Evolutionary conservation across 2,797 vertebrate species (phyloP), one percentile per base, ranked within the genome.

Genomic region (Diplodus puntazzo): DNA sequence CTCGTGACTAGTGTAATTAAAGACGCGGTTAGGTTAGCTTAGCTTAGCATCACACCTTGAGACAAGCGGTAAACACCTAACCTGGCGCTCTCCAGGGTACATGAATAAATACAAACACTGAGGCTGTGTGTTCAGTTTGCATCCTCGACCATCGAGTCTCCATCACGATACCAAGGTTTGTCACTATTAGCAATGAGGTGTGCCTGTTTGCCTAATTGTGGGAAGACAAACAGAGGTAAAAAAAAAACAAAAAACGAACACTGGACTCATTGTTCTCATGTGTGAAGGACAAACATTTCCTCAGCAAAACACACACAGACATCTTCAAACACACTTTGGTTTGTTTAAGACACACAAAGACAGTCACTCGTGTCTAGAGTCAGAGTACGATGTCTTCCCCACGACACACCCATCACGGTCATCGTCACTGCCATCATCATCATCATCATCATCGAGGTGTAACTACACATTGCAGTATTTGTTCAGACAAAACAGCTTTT

Each of bases 231-330:
- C 64, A 72, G 48, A 59, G 43, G 43, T 14, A 5, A 23, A 59
- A 46, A 11, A 64, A 7, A 66, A 11, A 20, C 34, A 25, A 27
- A 27, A 27, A 27, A 27, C 27, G 12, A 34, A 9, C 34, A n/a
- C 20, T 3, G 1, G 27, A 11, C 42, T 23, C 69, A 55, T 61
- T 13, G 23, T 18, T 39, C 48, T 54, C 52, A 70, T 39, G 18
- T 70, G 30, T 34, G 63, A 11, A 77, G 55, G 27, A 63, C 60
- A 75, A 60, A 80, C 55, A 59, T 52, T 59, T 61, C 14, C 72
- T 73, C 3, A 11, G 42, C 48, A 49, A 6, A 54, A 69, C 34
- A 60, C 54, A 81, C 48, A 73, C 55, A 66, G 21, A n/a, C 53
- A 49, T 71, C 68, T 59, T 64, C 52, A 79, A 54, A 77, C 34